Evolutionary conservation across 1,140 invertebrate species (phyloP).

Genomic region (Papilio aristodemus): DNA sequence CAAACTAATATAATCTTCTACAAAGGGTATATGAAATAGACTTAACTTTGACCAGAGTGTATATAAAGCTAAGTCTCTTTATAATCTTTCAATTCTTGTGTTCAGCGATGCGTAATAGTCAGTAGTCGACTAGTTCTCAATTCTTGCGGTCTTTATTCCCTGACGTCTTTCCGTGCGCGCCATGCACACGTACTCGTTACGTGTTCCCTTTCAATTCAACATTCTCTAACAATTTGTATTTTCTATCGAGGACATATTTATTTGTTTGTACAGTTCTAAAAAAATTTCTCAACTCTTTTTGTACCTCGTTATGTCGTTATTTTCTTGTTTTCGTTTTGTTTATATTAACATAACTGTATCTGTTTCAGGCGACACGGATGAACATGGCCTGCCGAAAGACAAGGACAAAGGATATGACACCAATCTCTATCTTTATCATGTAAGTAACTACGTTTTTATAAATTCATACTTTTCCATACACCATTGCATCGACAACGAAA

Average conservation of each 20-base stretch:
- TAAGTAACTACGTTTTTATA: constrained; percentile 46
- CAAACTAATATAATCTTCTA: not conserved
- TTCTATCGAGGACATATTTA: not conserved
- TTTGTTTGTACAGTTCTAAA: too few species aligned
- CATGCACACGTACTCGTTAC: constrained; percentile 3
- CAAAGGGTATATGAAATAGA: not conserved
- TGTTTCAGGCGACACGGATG: constrained; percentile 69
- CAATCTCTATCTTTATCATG: constrained; percentile 75
- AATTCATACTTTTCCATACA: too few species aligned
- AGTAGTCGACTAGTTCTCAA: constrained; percentile 17
- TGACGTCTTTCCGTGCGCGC: not conserved
- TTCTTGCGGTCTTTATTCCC: constrained; percentile 14
- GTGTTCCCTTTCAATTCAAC: constrained; percentile 15
- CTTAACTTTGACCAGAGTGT: not conserved
- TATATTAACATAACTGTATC: constrained; percentile 24
- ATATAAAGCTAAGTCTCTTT: not conserved
- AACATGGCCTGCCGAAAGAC: constrained; percentile 71
- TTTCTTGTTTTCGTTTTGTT: too few species aligned
- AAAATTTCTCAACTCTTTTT: too few species aligned
- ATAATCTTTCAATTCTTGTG: not conserved
- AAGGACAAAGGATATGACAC: constrained; percentile 74
- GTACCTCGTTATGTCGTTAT: too few species aligned
- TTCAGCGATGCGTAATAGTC: constrained; percentile 1
- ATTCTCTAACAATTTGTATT: not conserved
- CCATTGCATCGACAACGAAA: too few species aligned